Evolutionary conservation across 2,888 invertebrate species (phyloP), one percentile per base, ranked within the genome.

Genomic region (Fragum fragum): DNA sequence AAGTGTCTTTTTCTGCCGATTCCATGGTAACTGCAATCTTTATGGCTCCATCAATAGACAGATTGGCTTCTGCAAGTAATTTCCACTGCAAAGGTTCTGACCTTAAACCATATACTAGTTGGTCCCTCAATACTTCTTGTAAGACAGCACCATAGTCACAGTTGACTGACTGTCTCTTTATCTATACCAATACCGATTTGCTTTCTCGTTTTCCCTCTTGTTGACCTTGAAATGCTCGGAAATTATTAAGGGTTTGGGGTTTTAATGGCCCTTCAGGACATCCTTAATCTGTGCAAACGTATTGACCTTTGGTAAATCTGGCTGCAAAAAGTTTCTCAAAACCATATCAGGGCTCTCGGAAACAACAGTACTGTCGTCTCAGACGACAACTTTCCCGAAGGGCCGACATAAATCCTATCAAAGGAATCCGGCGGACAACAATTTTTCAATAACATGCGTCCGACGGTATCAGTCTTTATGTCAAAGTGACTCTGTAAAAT

Each of bases 171-270:
- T 57, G 59, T n/a, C 57, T 42, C 68, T 57, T 73, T 16, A 79
- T n/a, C 29, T 26, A 47, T 7, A 59, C 80, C 5, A 79, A 61
- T 0, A 79, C 55, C 18, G 18, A 66, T 26, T 76, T 57, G 9
- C 72, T 68, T 53, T 73, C 61, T 18, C 47, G 36, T 52, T 76
- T 76, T 26, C 72, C 73, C 11, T 23, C 66, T 76, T 73, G 32
- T 73, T 23, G 42, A 76, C 76, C 23, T 73, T 72, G 16, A 80
- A 80, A 6, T 73, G 6, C 61, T 73, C 76, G 3, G 81, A 69
- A 71, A 79, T 79, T 6, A 74, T 52, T n/a, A 80, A 28, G 1
- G 66, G 72, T 63, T 66, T 80, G 3, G 68, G 75, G 26, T 55
- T 55, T 21, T 63, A 80, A 32, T 80, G 71, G 26, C 39, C 28